Evolutionary conservation across 2,888 invertebrate genomes (phyloP).

Genomic region (Polymixis lichenea): DNA sequence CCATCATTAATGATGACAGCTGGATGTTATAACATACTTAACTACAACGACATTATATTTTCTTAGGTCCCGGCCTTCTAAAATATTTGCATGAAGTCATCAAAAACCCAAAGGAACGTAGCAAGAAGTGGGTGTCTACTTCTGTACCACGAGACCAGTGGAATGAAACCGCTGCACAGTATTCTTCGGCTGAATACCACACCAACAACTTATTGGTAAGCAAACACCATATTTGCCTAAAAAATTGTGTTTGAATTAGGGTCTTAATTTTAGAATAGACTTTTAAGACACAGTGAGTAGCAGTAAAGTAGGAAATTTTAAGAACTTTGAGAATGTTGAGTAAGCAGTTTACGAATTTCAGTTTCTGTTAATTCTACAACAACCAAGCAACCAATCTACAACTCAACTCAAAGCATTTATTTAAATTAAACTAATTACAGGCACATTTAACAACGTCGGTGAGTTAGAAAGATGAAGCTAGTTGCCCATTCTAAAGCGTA

Average conservation of each 20-base stretch:
- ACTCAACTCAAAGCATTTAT: no score
- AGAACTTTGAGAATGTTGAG: not conserved
- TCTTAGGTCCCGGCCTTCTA: constrained; percentile 90
- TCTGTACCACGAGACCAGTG: constrained; percentile 93
- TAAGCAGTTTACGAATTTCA: not conserved
- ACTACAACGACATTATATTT: not conserved
- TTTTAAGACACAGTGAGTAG: not conserved
- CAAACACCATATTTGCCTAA: constrained; percentile 28
- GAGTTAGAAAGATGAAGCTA: no score
- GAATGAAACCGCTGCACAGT: constrained; percentile 90
- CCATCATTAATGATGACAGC: no score
- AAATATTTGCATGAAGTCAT: constrained; percentile 91
- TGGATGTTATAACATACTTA: no score
- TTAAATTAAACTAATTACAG: no score
- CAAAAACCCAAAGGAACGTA: constrained; percentile 91
- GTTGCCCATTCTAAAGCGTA: no score
- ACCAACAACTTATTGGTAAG: constrained; percentile 93
- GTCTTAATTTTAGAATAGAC: not conserved
- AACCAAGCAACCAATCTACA: no score
- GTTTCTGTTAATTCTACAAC: not conserved
- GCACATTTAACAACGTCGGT: no score
- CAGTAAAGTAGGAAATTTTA: not conserved
- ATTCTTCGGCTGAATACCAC: constrained; percentile 95
- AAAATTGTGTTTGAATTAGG: no score
- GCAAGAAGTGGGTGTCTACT: constrained; percentile 94